Percentiles rank a stretch among this genome's conserved stretches.
Conservation (phyloP, 2,113 vertebrate species). For the Strix aluco region DNA sequence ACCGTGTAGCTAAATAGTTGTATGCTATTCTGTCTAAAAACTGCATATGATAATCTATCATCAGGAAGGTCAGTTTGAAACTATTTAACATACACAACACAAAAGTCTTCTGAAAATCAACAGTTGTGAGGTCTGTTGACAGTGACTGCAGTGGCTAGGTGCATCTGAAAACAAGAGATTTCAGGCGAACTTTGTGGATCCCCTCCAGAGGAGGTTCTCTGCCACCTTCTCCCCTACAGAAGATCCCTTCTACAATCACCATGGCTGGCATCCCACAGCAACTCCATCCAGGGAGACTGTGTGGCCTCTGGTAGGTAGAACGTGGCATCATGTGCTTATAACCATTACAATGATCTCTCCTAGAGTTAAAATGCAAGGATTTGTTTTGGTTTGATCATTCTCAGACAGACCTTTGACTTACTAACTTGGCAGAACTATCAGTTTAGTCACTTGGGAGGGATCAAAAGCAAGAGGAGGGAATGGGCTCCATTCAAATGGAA, state of each 20-base stretch:
- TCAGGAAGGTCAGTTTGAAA: not conserved
- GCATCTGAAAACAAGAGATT: not conserved
- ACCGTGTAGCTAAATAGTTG: not conserved
- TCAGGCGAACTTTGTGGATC: not conserved
- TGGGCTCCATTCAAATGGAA: not conserved
- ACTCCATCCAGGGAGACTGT: not conserved
- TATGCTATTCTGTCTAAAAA: not conserved
- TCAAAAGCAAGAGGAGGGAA: not conserved
- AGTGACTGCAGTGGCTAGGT: not conserved
- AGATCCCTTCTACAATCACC: not conserved
- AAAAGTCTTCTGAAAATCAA: not conserved
- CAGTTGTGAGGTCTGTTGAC: not conserved
- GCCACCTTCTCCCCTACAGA: not conserved
- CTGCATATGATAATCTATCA: not conserved
- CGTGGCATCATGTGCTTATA: rapidly evolving
- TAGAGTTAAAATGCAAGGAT: not conserved
- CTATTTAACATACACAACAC: not conserved
- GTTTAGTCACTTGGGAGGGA: not conserved
- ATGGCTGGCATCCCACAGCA: not conserved
- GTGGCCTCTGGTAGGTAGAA: not conserved
- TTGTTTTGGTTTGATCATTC: not conserved
- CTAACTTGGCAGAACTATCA: not conserved
- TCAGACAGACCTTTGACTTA: not conserved
- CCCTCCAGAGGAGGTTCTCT: not conserved
- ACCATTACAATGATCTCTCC: not conserved